phyloP scores from a whole-genome alignment of 2,797 vertebrate genomes.

The Poecilia picta region DNA sequence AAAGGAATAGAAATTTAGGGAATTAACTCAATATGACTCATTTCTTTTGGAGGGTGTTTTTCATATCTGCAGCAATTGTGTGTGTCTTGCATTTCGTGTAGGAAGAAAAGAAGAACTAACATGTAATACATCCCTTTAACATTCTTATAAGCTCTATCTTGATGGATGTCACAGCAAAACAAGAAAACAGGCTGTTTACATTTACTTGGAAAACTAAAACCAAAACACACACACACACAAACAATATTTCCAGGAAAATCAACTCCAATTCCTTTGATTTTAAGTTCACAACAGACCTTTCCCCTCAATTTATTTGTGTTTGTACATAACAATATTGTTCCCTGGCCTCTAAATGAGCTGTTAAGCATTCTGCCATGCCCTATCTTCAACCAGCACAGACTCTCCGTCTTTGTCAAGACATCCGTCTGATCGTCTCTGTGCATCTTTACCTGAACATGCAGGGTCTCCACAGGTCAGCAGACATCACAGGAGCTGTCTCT shows the following conservation, averaged over 20 bases:
- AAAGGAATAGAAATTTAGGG: not conserved
- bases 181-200: not conserved
- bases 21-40: not conserved
- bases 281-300: not conserved
- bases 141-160: not conserved
- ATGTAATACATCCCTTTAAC: not conserved
- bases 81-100: not conserved
- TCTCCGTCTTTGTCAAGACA: slow-evolving; percentile 48
- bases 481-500: slow-evolving; percentile 60
- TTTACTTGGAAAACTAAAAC: not conserved
- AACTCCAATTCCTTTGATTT: not conserved
- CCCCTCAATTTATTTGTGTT: slow-evolving; percentile 5
- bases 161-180: not conserved
- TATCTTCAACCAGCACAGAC: slow-evolving; percentile 61
- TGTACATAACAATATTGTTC: slow-evolving; percentile 16
- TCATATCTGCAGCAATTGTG: not conserved
- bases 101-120: not conserved
- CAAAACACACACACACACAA: not conserved
- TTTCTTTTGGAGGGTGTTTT: not conserved
- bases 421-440: slow-evolving; percentile 42
- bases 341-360: slow-evolving; percentile 30
- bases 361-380: slow-evolving; percentile 45
- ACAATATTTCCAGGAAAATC: not conserved
- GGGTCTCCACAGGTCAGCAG: slow-evolving; percentile 64
- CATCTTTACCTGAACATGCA: slow-evolving; percentile 56